Evolutionary conservation across 1,140 invertebrate species (phyloP).

Genomic region (Periplaneta americana): DNA sequence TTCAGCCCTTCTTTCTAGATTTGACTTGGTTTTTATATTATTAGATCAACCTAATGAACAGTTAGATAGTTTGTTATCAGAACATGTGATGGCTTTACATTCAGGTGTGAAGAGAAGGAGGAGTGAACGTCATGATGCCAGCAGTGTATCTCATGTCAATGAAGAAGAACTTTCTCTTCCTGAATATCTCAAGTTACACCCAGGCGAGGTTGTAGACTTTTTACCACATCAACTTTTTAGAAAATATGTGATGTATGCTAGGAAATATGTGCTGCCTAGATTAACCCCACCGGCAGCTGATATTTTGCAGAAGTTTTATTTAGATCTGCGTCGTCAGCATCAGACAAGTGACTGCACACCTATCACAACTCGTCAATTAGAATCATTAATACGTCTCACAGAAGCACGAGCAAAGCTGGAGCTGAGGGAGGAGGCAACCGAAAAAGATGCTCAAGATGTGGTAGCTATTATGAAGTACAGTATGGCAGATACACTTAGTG

Average conservation of each 20-base stretch:
- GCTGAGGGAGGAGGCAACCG: constrained; percentile 71
- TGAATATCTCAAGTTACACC: constrained; percentile 54
- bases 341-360: constrained; percentile 56
- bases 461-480: constrained; percentile 80
- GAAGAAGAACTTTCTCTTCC: constrained; percentile 30
- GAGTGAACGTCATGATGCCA: background rate
- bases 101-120: constrained; percentile 38
- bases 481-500: constrained; percentile 67
- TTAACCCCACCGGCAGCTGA: constrained; percentile 62
- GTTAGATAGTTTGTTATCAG: constrained; percentile 70
- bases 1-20: constrained; percentile 80
- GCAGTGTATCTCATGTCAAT: background rate
- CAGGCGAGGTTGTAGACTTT: constrained; percentile 57
- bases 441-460: constrained; percentile 77
- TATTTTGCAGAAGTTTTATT: constrained; percentile 74
- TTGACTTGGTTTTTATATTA: constrained; percentile 90
- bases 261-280: constrained; percentile 80
- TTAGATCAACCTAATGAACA: constrained; percentile 78
- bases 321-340: constrained; percentile 65
- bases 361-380: constrained; percentile 78
- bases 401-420: constrained; percentile 83
- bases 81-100: constrained; percentile 76
- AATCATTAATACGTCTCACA: constrained; percentile 82
- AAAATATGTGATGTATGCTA: constrained; percentile 89
- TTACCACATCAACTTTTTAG: constrained; percentile 71